Conservation (phyloP, 1,140 invertebrate species). For the Drosophila murphyi region DNA sequence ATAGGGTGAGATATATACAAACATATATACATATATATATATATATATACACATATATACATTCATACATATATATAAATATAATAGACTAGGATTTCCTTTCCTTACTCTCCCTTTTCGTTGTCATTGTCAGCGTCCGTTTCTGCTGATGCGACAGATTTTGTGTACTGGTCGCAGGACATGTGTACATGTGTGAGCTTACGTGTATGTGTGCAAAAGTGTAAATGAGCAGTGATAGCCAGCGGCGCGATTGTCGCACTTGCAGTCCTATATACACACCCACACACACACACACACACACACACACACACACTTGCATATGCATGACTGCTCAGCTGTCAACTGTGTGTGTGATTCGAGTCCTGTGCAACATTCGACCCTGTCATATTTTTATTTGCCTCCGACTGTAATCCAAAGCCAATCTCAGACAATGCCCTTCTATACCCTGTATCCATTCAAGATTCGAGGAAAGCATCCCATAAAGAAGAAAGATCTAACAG, state of each 20-base stretch:
- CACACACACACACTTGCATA: conserved; percentile 34
- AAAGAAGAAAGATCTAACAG: neutral
- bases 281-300: conserved; percentile 19
- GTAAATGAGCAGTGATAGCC: conserved; percentile 79
- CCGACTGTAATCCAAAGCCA: neutral
- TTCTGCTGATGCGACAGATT: conserved; percentile 78
- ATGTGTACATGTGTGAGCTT: conserved; percentile 50
- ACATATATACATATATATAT: conserved; percentile 9
- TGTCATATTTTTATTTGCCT: conserved; percentile 77
- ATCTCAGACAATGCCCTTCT: neutral
- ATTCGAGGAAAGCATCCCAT: too few species aligned
- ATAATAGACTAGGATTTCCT: conserved; percentile 29
- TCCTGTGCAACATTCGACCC: conserved; percentile 3
- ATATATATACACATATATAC: conserved; percentile 15
- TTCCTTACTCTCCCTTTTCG: neutral
- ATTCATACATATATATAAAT: conserved; percentile 35
- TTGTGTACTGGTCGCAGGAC: conserved; percentile 37
- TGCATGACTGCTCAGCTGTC: conserved; percentile 56
- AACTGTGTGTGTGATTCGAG: conserved; percentile 25
- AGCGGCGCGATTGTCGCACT: conserved; percentile 71
- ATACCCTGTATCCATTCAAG: neutral
- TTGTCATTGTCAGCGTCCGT: conserved; percentile 16
- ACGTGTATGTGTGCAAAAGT: conserved; percentile 65
- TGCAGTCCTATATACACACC: conserved; percentile 17
- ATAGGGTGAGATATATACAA: neutral